These are phyloP conservation scores for Steinernema scapterisci DNA, from an alignment of 2,888 invertebrate genomes.

Conservation along the genomic window DNA sequence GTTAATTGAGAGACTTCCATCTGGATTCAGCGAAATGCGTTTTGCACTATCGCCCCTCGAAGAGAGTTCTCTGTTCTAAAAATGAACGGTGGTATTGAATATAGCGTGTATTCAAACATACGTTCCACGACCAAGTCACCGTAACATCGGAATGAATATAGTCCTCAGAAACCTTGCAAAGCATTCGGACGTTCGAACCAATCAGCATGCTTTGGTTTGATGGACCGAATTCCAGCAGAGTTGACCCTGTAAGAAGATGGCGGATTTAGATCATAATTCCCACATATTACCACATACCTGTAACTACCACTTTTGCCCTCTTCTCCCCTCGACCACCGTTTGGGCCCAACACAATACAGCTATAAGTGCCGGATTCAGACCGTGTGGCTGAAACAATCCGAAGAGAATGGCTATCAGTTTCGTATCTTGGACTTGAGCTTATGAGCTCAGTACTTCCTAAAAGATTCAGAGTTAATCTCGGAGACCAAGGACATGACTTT, in stretches of 20 bases:
- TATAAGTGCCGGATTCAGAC: constrained; percentile 46
- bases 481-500: no score
- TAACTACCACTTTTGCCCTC: constrained; percentile 29
- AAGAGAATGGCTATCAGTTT: constrained; percentile 24
- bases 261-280: no score
- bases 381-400: constrained; percentile 45
- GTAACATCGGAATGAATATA: constrained; percentile 69
- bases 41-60: constrained; percentile 38
- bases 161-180: constrained; percentile 91
- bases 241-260: constrained; percentile 79
- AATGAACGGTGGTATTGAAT: no score
- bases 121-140: constrained; percentile 53
- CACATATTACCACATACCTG: not conserved
- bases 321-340: constrained; percentile 19
- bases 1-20: constrained; percentile 50
- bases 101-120: constrained; percentile 35
- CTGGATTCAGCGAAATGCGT: constrained; percentile 42
- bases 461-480: no score
- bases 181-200: constrained; percentile 88
- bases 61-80: constrained; percentile 44
- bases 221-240: constrained; percentile 79
- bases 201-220: constrained; percentile 77
- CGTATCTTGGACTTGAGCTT: constrained; percentile 39
- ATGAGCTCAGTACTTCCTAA: constrained; percentile 29
- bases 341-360: constrained; percentile 36